Conservation (phyloP, 2,888 invertebrate genomes). For the Dynastes grantii region DNA sequence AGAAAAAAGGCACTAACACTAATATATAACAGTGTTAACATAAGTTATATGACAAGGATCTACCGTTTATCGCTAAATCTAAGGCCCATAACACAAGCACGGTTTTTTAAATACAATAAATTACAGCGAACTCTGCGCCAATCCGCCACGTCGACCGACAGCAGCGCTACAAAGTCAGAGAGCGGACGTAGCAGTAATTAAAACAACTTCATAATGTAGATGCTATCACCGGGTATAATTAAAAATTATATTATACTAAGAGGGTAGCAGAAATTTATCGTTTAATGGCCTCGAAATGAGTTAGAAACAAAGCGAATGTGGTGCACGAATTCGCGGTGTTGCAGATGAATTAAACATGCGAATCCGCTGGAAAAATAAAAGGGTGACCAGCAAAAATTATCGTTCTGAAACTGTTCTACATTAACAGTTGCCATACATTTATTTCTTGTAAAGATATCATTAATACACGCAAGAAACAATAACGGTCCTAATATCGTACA, state of each 20-base stretch:
- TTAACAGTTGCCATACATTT: no score
- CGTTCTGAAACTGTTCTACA: background rate
- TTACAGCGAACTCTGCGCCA: background rate
- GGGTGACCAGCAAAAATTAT: background rate
- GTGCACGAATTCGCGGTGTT: constrained; percentile 5
- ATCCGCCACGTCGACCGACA: background rate
- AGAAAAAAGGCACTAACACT: no score
- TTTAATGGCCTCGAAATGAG: constrained; percentile 19
- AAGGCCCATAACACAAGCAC: background rate
- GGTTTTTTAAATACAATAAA: background rate
- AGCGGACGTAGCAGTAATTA: constrained; percentile 13
- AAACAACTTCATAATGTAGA: constrained; percentile 29
- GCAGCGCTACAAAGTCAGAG: background rate
- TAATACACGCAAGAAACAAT: no score
- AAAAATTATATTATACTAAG: constrained; percentile 23
- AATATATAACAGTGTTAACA: no score
- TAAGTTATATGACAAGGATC: no score
- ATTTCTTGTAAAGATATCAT: no score
- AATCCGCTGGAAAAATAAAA: background rate
- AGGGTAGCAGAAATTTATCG: constrained; percentile 19
- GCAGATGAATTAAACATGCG: background rate
- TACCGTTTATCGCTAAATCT: no score
- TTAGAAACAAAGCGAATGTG: constrained; percentile 20
- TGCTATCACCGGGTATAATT: constrained; percentile 23
- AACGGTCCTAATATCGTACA: no score